Conservation (phyloP, 2,113 vertebrate genomes). For the Percina caprodes region DNA sequence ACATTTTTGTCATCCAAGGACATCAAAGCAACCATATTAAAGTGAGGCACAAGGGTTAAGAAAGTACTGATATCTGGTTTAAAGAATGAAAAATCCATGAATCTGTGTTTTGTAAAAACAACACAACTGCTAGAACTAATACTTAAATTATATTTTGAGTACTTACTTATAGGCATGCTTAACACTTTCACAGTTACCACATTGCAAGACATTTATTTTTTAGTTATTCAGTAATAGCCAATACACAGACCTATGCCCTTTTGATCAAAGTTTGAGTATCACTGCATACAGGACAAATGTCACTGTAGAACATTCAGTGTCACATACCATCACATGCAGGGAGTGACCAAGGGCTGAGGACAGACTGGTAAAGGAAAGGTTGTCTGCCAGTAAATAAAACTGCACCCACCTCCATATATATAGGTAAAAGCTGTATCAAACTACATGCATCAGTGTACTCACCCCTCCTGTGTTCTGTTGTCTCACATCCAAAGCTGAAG, state of each 20-base stretch:
- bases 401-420: constrained; percentile 13
- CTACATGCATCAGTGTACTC: constrained; percentile 77
- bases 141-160: background rate
- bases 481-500: constrained; percentile 89
- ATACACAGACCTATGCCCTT: background rate
- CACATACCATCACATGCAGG: constrained; percentile 44
- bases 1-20: background rate
- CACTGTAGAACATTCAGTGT: constrained; percentile 8
- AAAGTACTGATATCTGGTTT: constrained; percentile 1
- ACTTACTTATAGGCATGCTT: background rate
- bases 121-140: constrained; percentile 2
- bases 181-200: background rate
- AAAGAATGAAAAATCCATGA: background rate
- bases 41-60: no score
- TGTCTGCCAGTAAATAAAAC: background rate
- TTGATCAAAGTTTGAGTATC: constrained; percentile 24
- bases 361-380: background rate
- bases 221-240: background rate
- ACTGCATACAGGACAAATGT: constrained; percentile 13
- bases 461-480: constrained; percentile 94
- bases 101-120: background rate
- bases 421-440: constrained; percentile 5
- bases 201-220: background rate
- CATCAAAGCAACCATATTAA: background rate
- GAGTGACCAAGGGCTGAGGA: constrained; percentile 24